Evolutionary conservation across 2,797 vertebrate genomes (phyloP).

Genomic region (Sus cebifrons): DNA sequence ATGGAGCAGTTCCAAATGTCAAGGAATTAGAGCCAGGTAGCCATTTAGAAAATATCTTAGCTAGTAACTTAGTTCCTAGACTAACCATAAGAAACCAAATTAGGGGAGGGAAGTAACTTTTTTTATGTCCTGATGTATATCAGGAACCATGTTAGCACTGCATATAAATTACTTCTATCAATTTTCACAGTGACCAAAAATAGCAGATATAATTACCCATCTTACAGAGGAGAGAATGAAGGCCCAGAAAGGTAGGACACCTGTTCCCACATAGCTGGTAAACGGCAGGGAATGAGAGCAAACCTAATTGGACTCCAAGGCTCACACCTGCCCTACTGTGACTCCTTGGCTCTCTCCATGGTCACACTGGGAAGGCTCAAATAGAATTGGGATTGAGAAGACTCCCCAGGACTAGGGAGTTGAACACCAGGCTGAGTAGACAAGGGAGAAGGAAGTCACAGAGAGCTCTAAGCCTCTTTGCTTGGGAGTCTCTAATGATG

Average conservation of each 20-base stretch:
- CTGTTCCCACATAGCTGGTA: background rate
- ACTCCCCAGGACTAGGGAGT: background rate
- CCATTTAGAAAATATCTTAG: conserved; percentile 40
- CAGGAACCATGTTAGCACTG: background rate
- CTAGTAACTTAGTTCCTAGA: background rate
- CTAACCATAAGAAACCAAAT: background rate
- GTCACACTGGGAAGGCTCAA: background rate
- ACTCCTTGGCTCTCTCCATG: background rate
- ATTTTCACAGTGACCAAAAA: background rate
- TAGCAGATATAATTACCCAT: background rate
- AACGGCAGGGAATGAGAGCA: background rate
- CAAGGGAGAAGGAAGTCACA: background rate
- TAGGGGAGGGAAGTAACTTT: background rate
- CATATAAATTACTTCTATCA: background rate
- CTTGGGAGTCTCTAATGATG: background rate
- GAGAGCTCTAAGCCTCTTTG: background rate
- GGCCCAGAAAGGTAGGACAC: background rate
- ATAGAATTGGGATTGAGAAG: background rate
- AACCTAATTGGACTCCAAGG: background rate
- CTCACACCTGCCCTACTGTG: background rate
- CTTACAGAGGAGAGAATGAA: conserved; percentile 14
- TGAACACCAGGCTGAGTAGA: background rate
- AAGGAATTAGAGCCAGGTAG: background rate
- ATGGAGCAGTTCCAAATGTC: background rate
- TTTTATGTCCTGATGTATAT: background rate